phyloP scores from a whole-genome alignment of 2,113 vertebrate genomes.

The Boulengeromyrus knoepffleri region DNA sequence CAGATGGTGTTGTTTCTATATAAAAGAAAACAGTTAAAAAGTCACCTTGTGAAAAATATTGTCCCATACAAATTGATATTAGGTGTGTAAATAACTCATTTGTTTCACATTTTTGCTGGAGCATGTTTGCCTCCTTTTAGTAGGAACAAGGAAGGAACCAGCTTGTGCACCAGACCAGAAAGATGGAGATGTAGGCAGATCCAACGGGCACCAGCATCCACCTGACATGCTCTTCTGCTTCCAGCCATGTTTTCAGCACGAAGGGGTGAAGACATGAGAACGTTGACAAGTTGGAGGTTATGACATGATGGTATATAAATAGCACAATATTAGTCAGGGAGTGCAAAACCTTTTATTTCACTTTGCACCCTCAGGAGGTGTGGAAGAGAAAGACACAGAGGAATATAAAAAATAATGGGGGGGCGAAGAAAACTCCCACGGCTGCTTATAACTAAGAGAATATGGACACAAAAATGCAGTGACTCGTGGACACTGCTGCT shows the following conservation, averaged over 20 bases:
- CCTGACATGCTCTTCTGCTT: not conserved
- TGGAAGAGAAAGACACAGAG: not conserved
- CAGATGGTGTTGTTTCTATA: constrained; percentile 70
- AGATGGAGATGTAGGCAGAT: not conserved
- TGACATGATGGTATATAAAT: not conserved
- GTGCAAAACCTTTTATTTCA: not conserved
- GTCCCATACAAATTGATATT: not conserved
- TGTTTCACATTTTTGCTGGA: not conserved
- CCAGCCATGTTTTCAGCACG: not conserved
- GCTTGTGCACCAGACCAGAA: not conserved
- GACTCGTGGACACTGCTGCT: not conserved
- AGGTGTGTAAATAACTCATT: not conserved
- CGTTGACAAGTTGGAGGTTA: not conserved
- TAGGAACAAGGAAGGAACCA: not conserved
- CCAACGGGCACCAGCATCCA: not conserved
- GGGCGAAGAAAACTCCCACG: not conserved
- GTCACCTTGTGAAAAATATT: not conserved
- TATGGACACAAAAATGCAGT: not conserved
- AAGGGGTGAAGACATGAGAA: not conserved
- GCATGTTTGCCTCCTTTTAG: not conserved
- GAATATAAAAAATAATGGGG: not conserved
- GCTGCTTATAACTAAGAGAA: not conserved
- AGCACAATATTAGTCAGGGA: not conserved
- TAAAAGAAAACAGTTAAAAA: not conserved
- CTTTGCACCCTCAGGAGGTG: not conserved